Conservation (phyloP, 2,888 invertebrate species). For the Syritta pipiens region DNA sequence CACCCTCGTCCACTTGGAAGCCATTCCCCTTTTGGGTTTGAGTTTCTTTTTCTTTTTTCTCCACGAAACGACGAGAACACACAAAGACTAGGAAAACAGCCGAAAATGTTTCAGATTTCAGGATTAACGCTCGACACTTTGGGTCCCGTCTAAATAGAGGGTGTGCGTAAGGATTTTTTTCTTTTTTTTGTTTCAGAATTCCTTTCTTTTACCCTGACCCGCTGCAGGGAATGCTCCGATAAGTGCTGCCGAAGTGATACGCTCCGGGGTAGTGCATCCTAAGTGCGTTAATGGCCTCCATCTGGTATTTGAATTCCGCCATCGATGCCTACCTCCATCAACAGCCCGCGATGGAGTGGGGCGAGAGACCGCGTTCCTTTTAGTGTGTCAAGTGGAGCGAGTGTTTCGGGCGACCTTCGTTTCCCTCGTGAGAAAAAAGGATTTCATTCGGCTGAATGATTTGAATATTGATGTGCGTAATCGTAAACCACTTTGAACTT, state of each 20-base stretch:
- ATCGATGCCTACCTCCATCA: conserved; percentile 49
- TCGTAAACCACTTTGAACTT: conserved; percentile 49
- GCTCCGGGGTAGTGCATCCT: conserved; percentile 50
- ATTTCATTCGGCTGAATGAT: conserved; percentile 43
- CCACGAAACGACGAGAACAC: conserved; percentile 10
- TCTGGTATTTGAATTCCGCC: conserved; percentile 58
- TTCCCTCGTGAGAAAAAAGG: conserved; percentile 33
- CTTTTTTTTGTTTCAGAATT: background rate
- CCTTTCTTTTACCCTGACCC: conserved; percentile 18
- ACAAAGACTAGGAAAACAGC: background rate
- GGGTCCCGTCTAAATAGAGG: conserved; percentile 17
- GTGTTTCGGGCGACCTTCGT: conserved; percentile 7
- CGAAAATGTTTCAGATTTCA: conserved; percentile 61
- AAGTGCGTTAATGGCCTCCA: conserved; percentile 67
- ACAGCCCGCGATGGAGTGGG: conserved; percentile 30
- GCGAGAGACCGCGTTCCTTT: conserved; percentile 23
- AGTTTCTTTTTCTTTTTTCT: too few relatives aligned
- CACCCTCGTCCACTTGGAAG: conserved; percentile 63
- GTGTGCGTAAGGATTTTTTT: conserved; percentile 33
- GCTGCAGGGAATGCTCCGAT: conserved; percentile 60
- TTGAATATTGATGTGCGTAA: conserved; percentile 60
- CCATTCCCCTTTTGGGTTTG: conserved; percentile 35
- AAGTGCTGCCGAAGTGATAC: conserved; percentile 60
- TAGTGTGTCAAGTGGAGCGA: conserved; percentile 51
- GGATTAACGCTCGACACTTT: conserved; percentile 33